Conservation (phyloP, 1,140 invertebrate species). For the Rhopalosiphum maidis region DNA sequence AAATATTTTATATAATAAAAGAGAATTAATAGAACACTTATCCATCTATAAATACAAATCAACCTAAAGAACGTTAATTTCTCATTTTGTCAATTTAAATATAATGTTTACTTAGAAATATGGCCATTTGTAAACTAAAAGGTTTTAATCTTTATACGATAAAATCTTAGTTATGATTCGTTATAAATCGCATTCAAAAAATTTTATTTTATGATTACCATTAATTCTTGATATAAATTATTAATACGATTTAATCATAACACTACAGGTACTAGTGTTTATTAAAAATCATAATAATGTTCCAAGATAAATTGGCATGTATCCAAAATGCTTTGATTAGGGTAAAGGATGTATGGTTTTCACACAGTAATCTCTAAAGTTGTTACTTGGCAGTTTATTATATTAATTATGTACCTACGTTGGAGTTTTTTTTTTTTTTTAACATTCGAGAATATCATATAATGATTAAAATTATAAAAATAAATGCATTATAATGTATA, state of each 20-base stretch:
- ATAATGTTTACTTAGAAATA: background rate
- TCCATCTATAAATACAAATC: background rate
- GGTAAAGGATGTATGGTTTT: background rate
- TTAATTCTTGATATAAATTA: background rate
- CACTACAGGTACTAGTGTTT: background rate
- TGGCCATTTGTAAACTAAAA: background rate
- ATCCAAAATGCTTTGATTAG: conserved; percentile 34
- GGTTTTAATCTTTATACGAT: background rate
- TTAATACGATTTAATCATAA: background rate
- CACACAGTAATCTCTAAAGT: background rate
- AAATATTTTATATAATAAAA: background rate
- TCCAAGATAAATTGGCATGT: conserved; percentile 3
- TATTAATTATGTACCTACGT: background rate
- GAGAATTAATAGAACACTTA: background rate
- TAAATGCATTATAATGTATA: background rate
- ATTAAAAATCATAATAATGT: conserved; percentile 12
- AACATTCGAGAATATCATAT: background rate
- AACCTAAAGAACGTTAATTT: background rate
- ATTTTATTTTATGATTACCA: background rate
- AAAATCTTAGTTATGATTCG: background rate
- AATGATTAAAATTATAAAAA: background rate
- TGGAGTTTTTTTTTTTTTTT: background rate
- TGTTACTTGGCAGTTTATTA: background rate
- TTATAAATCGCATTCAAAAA: background rate
- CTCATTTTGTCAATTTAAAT: background rate